These are phyloP conservation scores for Squalus acanthias DNA, from an alignment of 2,797 vertebrate species.

Conservation along the genomic window DNA sequence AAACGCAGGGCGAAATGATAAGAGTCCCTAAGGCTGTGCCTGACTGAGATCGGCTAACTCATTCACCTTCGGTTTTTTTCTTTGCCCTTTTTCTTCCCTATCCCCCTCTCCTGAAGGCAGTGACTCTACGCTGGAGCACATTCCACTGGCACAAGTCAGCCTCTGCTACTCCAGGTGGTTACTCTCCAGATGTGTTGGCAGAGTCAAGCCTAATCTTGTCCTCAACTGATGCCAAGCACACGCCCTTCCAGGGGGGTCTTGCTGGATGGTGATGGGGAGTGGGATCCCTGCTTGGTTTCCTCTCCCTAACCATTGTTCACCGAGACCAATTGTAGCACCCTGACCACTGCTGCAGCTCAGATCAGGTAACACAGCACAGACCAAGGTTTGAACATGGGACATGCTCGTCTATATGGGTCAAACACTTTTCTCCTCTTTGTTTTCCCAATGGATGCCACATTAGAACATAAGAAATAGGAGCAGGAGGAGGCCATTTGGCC, in stretches of 20 bases:
- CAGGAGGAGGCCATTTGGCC: no score
- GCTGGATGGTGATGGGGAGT: background rate
- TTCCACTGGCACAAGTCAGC: background rate
- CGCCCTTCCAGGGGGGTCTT: background rate
- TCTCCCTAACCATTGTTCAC: background rate
- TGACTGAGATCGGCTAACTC: no score
- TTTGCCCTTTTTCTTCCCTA: background rate
- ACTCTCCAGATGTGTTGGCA: background rate
- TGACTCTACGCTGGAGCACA: background rate
- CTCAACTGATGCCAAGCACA: background rate
- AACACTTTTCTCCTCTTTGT: background rate
- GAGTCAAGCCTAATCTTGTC: background rate
- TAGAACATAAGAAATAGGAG: no score
- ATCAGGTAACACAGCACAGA: background rate
- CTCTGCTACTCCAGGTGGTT: background rate
- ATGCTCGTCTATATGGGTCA: background rate
- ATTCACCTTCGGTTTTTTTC: no score
- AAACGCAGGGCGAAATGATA: no score
- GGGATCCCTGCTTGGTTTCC: background rate
- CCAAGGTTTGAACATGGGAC: background rate
- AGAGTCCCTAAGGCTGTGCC: no score
- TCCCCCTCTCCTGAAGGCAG: background rate
- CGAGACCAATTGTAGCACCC: background rate
- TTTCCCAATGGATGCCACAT: background rate
- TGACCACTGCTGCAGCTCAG: background rate